Percentiles rank a stretch among this genome's conserved stretches.
Evolutionary conservation across 1,140 invertebrate species (phyloP).

Genomic region (Manduca sexta): DNA sequence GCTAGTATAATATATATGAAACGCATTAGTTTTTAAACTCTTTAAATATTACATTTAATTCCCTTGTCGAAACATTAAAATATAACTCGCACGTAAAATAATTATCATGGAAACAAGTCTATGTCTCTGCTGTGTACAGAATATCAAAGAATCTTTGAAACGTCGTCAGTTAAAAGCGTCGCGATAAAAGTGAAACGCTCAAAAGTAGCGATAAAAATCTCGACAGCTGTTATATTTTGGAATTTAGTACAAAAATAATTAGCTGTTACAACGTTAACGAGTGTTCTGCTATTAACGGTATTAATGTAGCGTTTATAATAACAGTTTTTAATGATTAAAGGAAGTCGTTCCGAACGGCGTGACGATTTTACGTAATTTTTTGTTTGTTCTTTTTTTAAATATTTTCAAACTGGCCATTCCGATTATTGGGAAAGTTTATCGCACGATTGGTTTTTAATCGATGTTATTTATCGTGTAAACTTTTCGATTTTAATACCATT

Average conservation of each 20-base stretch:
- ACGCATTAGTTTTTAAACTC: no score
- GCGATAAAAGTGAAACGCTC: constrained; percentile 1
- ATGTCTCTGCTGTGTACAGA: no score
- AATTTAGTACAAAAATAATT: constrained; percentile 42
- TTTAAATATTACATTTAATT: no score
- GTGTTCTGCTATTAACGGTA: constrained; percentile 40
- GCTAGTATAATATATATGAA: no score
- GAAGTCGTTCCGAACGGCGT: constrained; percentile 36
- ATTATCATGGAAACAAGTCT: no score
- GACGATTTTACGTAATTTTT: constrained; percentile 17
- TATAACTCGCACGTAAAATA: no score
- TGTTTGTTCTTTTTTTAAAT: no score
- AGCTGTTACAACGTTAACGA: constrained; percentile 29
- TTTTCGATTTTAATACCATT: no score
- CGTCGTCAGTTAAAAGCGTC: background rate
- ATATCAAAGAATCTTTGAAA: background rate
- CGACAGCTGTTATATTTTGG: constrained; percentile 22
- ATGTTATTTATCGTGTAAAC: background rate
- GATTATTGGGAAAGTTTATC: background rate
- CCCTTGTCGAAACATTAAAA: no score
- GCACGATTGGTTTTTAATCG: background rate
- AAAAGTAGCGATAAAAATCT: constrained; percentile 33
- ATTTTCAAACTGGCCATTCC: background rate
- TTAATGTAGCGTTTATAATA: constrained; percentile 36
- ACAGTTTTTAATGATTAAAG: constrained; percentile 33